phyloP scores from a whole-genome alignment of 1,140 invertebrate species.

The Hypothenemus hampei region DNA sequence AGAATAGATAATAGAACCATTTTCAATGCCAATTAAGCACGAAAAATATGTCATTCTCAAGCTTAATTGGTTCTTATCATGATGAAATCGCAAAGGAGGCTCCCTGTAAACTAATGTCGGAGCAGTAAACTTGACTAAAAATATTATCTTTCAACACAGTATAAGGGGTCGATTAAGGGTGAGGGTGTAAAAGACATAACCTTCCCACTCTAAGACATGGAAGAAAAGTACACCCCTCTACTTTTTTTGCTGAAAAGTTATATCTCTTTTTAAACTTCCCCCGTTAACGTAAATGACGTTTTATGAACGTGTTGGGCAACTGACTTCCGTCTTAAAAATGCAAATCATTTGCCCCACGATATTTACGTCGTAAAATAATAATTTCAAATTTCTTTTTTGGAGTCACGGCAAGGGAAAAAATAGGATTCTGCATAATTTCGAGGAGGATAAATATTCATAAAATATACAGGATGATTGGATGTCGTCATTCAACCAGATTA shows the following conservation, averaged over 20 bases:
- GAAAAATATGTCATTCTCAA: neutral
- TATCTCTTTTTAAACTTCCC: constrained; percentile 20
- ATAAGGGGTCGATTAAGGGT: constrained; percentile 9
- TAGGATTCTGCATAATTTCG: too few relatives aligned
- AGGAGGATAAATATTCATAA: too few relatives aligned
- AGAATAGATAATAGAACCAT: neutral
- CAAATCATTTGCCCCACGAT: constrained; percentile 1
- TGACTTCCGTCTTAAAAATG: constrained; percentile 1
- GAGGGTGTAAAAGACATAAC: constrained; percentile 2
- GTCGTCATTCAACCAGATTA: too few relatives aligned
- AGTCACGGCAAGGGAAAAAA: too few relatives aligned
- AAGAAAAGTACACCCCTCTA: constrained; percentile 7
- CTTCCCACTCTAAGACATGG: too few relatives aligned
- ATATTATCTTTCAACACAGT: constrained; percentile 13
- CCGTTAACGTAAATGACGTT: constrained; percentile 12
- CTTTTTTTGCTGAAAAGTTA: constrained; percentile 18
- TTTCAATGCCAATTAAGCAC: neutral
- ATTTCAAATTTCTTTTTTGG: too few relatives aligned
- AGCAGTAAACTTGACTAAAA: constrained; percentile 14
- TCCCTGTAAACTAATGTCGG: constrained; percentile 14
- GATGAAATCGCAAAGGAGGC: constrained; percentile 2
- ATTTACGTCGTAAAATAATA: constrained; percentile 9
- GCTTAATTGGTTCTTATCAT: constrained; percentile 8
- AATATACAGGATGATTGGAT: too few relatives aligned
- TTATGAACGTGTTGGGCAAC: constrained; percentile 10